Evolutionary conservation across 1,140 invertebrate species (phyloP).

Genomic region (Platyscapa corneri): DNA sequence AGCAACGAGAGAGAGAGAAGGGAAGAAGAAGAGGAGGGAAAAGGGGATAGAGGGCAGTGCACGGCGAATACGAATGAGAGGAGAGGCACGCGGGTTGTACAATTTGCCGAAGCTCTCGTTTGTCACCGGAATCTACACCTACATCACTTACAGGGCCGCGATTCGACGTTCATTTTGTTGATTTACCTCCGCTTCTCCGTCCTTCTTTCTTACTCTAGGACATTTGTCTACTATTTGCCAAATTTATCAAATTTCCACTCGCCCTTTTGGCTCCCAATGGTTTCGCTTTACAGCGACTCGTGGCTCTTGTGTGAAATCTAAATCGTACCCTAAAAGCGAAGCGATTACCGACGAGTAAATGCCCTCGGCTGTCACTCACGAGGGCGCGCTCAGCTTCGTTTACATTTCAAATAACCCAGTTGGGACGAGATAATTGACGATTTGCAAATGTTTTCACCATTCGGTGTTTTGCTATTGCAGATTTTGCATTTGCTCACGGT

Average conservation of each 20-base stretch:
- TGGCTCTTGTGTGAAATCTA: not conserved
- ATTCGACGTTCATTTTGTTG: slow-evolving; percentile 22
- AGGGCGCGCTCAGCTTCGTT: too few species aligned
- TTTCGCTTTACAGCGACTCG: not conserved
- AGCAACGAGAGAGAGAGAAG: not conserved
- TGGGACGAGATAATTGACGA: too few species aligned
- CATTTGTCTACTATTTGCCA: not conserved
- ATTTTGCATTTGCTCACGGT: too few species aligned
- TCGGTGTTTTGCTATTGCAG: too few species aligned
- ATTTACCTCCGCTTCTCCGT: slow-evolving; percentile 2
- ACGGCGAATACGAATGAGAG: slow-evolving; percentile 62
- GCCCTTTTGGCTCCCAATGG: not conserved
- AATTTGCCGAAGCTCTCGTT: slow-evolving; percentile 67
- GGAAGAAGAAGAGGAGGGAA: not conserved
- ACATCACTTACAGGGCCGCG: not conserved
- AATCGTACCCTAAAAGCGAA: too few species aligned
- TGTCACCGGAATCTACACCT: slow-evolving; percentile 58
- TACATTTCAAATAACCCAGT: too few species aligned
- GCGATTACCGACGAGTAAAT: too few species aligned
- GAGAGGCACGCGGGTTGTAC: slow-evolving; percentile 59
- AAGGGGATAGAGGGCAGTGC: not conserved
- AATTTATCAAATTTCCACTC: not conserved
- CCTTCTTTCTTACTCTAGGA: not conserved
- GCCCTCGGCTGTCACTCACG: too few species aligned
- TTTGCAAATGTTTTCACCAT: too few species aligned